Conservation (phyloP, 2,888 invertebrate species). For the Chrysolina oricalcia region DNA sequence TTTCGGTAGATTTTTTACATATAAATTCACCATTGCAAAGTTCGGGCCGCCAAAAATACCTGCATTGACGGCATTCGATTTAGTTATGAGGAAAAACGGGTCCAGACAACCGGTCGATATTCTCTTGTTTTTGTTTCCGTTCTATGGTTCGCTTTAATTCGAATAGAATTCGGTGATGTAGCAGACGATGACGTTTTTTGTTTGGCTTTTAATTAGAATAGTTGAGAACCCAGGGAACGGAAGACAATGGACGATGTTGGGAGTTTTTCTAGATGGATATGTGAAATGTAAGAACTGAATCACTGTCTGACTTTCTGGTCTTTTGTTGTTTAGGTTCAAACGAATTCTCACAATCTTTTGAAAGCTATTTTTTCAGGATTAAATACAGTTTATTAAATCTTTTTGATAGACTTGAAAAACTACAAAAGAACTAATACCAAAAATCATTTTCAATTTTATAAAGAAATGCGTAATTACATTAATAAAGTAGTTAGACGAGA, state of each 20-base stretch:
- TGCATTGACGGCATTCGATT: slow-evolving; percentile 50
- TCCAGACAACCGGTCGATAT: slow-evolving; percentile 59
- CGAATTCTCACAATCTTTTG: too few relatives aligned
- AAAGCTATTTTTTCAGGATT: too few relatives aligned
- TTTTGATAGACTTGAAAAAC: too few relatives aligned
- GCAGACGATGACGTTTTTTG: background rate
- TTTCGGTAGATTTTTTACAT: slow-evolving; percentile 55
- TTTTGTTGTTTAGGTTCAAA: too few relatives aligned
- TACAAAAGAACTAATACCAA: too few relatives aligned
- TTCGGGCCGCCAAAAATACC: slow-evolving; percentile 42
- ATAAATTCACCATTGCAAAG: slow-evolving; percentile 58
- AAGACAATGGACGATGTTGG: background rate
- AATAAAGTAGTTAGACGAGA: too few relatives aligned
- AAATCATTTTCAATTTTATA: too few relatives aligned
- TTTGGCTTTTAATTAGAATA: slow-evolving; percentile 2
- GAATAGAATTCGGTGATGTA: slow-evolving; percentile 38
- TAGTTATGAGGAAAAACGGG: slow-evolving; percentile 59
- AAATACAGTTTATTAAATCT: too few relatives aligned
- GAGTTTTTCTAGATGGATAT: too few relatives aligned
- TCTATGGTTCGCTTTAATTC: slow-evolving; percentile 51
- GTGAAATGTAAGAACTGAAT: too few relatives aligned
- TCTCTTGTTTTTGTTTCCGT: slow-evolving; percentile 58
- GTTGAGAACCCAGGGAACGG: background rate
- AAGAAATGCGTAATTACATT: too few relatives aligned
- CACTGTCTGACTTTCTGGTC: too few relatives aligned